A percentile compares a stretch with the other conserved stretches of the same genome.
Evolutionary conservation across 2,113 vertebrate species (phyloP).

Genomic region (Thomomys bottae): DNA sequence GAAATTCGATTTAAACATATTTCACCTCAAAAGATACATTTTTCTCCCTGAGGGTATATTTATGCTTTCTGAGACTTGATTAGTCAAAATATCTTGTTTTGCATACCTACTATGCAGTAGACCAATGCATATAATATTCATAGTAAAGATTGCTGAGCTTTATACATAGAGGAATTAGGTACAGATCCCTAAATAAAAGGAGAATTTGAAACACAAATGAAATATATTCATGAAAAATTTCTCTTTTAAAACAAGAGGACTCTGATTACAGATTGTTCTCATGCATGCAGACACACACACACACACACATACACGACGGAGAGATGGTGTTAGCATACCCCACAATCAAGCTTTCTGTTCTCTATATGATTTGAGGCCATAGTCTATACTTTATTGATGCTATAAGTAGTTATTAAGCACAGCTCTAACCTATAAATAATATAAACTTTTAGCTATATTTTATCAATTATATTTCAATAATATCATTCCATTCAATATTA

Average conservation of each 20-base stretch:
- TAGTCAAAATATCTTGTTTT: constrained; percentile 56
- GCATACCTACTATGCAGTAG: not conserved
- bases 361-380: not conserved
- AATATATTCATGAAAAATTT: not conserved
- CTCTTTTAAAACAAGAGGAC: not conserved
- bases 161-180: not conserved
- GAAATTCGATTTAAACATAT: constrained; percentile 39
- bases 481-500: constrained; percentile 17
- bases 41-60: constrained; percentile 43
- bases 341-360: not conserved
- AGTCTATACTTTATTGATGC: constrained; percentile 21
- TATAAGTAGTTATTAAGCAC: not conserved
- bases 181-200: not conserved
- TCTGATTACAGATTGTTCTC: not conserved
- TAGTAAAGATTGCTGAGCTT: not conserved
- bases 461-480: not conserved
- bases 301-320: not conserved
- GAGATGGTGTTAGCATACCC: not conserved
- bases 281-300: not conserved
- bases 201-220: not conserved
- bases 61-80: constrained; percentile 27
- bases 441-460: not conserved
- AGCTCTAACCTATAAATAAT: not conserved
- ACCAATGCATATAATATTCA: not conserved
- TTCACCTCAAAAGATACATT: not conserved